Evolutionary conservation across 1,140 invertebrate species (phyloP), one percentile per base, ranked within the genome.

Genomic region (Acromyrmex heyeri): DNA sequence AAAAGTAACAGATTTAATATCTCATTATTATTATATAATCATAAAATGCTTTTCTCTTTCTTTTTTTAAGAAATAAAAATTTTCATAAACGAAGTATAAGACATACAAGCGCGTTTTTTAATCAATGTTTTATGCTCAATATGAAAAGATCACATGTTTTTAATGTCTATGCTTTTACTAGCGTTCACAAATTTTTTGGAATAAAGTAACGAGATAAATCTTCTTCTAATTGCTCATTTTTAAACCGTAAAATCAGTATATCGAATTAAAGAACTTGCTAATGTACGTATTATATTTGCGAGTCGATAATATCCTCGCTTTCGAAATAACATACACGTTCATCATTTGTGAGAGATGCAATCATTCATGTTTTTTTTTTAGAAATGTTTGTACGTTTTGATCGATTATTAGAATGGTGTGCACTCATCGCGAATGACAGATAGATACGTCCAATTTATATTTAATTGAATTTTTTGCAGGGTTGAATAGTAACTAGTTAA

Each of bases 281-380:
- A 79, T 10, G 6, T n/a, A 65, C 2, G 8, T 34, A 38, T 34
- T 14, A 67, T 67, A 67, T 67, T 67, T 53, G 3, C 38, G 34
- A 10, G 30, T 30, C 4, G 4, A 38, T 1, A 38, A 55, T 70
- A 69, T 44, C 24, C 3, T 18, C 24, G n/a, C 24, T 57, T 14
- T 14, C 14, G 7, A 78, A 78, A 78, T 21, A 67, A 85, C 30
- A 82, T 38, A 57, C n/a, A 59, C 55, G 75, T 78, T 53, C 3
- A 24, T 64, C 18, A 34, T 18, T 24, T 30, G 14, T 53, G 34
- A 64, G 16, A 8, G 2, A 89, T 85, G 48, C 30, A 18, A 7
- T 69, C 61, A 24, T 89, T 85, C 65, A 75, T 82, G 3, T 7
- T 30, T 55, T 30, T n/a, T 27, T 86, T 61, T 30, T 27, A 0